phyloP scores from a whole-genome alignment of 2,797 vertebrate genomes.

The Brachyrhaphis roseni region DNA sequence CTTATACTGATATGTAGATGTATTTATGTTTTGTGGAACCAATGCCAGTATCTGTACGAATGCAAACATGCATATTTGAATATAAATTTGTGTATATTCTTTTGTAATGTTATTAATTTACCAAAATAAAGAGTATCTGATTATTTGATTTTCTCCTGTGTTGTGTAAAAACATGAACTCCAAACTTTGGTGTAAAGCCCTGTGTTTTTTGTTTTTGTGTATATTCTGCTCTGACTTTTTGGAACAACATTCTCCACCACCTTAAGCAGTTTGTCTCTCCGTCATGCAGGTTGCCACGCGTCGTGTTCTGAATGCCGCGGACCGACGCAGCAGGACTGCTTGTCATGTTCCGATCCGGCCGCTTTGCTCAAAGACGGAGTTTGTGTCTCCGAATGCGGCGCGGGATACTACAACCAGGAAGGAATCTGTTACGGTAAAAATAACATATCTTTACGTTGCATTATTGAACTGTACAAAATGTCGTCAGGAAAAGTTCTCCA shows the following conservation, averaged over 20 bases:
- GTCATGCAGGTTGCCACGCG: constrained; percentile 84
- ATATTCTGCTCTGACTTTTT: not conserved
- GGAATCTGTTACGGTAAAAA: constrained; percentile 85
- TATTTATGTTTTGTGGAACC: too few species aligned
- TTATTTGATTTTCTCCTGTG: not conserved
- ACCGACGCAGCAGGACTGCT: constrained; percentile 80
- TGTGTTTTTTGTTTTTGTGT: not conserved
- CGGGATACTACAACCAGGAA: constrained; percentile 79
- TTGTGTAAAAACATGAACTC: not conserved
- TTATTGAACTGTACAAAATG: not conserved
- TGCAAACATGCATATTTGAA: too few species aligned
- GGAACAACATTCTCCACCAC: not conserved
- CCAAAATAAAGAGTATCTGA: too few species aligned
- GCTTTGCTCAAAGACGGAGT: constrained; percentile 78
- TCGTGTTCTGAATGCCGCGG: constrained; percentile 87
- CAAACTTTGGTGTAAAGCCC: not conserved
- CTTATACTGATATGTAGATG: too few species aligned
- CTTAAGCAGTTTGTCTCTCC: not conserved
- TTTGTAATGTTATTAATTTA: too few species aligned
- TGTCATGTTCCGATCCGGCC: constrained; percentile 80
- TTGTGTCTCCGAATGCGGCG: constrained; percentile 84
- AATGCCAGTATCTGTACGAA: too few species aligned
- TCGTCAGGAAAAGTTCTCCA: not conserved
- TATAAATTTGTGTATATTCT: too few species aligned
- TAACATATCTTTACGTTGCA: not conserved